phyloP scores from a whole-genome alignment of 2,113 vertebrate genomes.

The Phaethon lepturus region DNA sequence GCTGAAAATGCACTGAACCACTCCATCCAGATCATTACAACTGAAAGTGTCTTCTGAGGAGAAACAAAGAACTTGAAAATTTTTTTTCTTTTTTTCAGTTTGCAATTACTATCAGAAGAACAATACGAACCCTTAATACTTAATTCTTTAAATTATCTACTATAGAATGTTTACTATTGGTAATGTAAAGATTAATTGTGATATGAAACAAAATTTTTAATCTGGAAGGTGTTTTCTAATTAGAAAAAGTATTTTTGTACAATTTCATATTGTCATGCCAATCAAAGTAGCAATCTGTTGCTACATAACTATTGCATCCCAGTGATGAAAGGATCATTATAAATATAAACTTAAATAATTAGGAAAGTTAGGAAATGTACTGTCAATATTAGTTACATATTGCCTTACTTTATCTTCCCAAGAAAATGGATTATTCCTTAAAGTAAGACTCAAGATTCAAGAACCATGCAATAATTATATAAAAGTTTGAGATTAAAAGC shows the following conservation, averaged over 20 bases:
- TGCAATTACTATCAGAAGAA: neutral
- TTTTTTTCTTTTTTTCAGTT: neutral
- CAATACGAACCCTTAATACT: neutral
- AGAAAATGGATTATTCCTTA: neutral
- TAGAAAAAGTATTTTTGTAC: neutral
- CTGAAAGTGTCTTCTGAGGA: neutral
- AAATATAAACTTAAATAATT: slow-evolving; percentile 15
- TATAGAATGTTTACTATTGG: neutral
- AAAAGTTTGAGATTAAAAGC: slow-evolving; percentile 37
- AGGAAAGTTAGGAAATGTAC: neutral
- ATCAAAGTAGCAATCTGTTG: neutral
- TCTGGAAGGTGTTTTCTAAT: neutral
- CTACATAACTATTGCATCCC: neutral
- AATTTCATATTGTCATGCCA: neutral
- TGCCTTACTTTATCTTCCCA: neutral
- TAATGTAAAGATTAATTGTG: neutral
- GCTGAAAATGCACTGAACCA: neutral
- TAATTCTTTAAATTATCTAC: slow-evolving; percentile 15
- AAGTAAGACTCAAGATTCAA: neutral
- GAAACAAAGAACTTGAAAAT: neutral
- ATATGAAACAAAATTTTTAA: neutral
- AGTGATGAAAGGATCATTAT: neutral
- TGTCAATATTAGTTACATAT: neutral
- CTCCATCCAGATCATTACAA: neutral
- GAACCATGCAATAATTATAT: neutral